phyloP scores from a whole-genome alignment of 1,140 invertebrate species.

The Philopotamus ludificatus region DNA sequence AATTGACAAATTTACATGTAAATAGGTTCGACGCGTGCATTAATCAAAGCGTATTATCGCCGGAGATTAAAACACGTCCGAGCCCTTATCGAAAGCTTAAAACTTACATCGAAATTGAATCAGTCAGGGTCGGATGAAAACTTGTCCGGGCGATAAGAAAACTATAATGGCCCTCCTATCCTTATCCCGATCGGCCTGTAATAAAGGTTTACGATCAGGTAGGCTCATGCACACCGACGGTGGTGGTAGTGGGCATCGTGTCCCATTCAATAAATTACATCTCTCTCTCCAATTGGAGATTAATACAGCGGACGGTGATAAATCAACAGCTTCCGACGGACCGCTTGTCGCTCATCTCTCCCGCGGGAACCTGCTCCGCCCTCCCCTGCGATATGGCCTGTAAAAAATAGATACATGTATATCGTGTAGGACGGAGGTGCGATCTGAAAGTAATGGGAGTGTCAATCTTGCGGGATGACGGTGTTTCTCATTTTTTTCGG shows the following conservation, averaged over 20 bases:
- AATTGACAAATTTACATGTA: too few species aligned
- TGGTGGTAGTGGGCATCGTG: slow-evolving; percentile 16
- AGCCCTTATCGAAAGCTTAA: background rate
- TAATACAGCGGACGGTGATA: slow-evolving; percentile 35
- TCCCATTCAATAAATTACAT: slow-evolving; percentile 36
- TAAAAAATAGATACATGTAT: too few species aligned
- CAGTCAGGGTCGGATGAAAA: slow-evolving; percentile 13
- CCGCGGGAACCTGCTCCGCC: slow-evolving; percentile 17
- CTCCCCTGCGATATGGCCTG: too few species aligned
- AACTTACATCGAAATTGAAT: slow-evolving; percentile 22
- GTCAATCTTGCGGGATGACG: too few species aligned
- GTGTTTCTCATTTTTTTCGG: too few species aligned
- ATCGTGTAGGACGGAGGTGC: too few species aligned
- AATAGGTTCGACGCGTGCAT: background rate
- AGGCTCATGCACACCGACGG: background rate
- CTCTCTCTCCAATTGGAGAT: slow-evolving; percentile 33
- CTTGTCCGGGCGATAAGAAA: slow-evolving; percentile 21
- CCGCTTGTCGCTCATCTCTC: slow-evolving; percentile 12
- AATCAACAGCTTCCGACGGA: slow-evolving; percentile 24
- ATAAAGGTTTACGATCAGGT: slow-evolving; percentile 12
- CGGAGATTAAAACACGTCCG: background rate
- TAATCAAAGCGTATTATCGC: background rate
- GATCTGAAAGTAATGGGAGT: too few species aligned
- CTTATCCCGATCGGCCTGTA: slow-evolving; percentile 8
- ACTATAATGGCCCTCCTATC: slow-evolving; percentile 26